phyloP scores from a whole-genome alignment of 2,113 vertebrate genomes.

The Dipodomys spectabilis region DNA sequence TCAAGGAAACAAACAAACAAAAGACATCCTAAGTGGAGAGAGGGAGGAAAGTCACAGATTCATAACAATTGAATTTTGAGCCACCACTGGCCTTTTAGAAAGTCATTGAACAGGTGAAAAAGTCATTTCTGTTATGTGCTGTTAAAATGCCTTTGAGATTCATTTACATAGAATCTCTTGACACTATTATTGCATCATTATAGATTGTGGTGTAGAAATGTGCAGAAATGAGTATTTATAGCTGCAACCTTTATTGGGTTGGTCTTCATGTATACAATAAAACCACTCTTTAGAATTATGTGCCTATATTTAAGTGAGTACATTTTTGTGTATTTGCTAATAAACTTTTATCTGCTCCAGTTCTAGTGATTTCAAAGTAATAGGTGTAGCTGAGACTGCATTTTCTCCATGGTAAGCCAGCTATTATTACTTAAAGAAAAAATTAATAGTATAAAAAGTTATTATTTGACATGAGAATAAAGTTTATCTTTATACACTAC shows the following conservation, averaged over 20 bases:
- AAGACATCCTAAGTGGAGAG: slow-evolving; percentile 40
- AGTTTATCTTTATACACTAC: not conserved
- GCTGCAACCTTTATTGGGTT: slow-evolving; percentile 32
- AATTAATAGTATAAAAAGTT: not conserved
- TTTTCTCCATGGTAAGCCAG: not conserved
- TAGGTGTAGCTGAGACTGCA: not conserved
- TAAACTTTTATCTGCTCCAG: slow-evolving; percentile 67
- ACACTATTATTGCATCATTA: slow-evolving; percentile 72
- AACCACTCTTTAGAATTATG: slow-evolving; percentile 46
- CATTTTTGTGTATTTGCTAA: slow-evolving; percentile 64
- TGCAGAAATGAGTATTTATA: slow-evolving; percentile 56
- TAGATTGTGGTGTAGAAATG: slow-evolving; percentile 63
- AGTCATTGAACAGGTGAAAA: slow-evolving; percentile 81
- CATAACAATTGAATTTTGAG: slow-evolving; percentile 73
- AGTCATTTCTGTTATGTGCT: slow-evolving; percentile 80
- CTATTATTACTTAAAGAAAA: slow-evolving; percentile 14
- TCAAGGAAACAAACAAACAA: slow-evolving; percentile 75
- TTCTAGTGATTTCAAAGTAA: slow-evolving; percentile 63
- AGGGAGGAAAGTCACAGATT: slow-evolving; percentile 60
- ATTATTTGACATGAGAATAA: not conserved
- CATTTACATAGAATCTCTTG: slow-evolving; percentile 72
- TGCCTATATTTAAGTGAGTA: slow-evolving; percentile 53
- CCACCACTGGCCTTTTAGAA: slow-evolving; percentile 76
- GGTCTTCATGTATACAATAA: slow-evolving; percentile 41
- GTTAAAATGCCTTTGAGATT: slow-evolving; percentile 66